A percentile compares a stretch with the other conserved stretches of the same genome.
Evolutionary conservation across 2,888 invertebrate species (phyloP).

Genomic region (Vannuccia rotundouncinata): DNA sequence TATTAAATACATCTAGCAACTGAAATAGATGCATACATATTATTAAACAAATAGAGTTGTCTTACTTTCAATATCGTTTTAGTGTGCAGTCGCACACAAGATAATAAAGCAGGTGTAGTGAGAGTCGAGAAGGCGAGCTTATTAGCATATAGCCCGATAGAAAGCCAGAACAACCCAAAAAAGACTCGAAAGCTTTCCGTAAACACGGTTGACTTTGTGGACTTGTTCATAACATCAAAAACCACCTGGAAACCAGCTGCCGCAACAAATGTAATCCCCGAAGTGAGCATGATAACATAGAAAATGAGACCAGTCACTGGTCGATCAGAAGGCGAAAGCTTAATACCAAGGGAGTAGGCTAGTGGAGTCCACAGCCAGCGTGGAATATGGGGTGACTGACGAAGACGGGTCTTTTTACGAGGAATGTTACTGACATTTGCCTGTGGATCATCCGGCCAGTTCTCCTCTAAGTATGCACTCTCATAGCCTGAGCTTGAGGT

Average conservation of each 20-base stretch:
- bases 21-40: too few relatives aligned
- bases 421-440: not conserved
- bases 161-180: slow-evolving; percentile 53
- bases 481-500: not conserved
- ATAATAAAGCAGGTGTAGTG: slow-evolving; percentile 51
- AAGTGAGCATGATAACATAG: slow-evolving; percentile 47
- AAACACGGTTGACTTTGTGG: slow-evolving; percentile 50
- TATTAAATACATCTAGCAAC: too few relatives aligned
- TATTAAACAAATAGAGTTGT: too few relatives aligned
- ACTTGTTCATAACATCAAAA: slow-evolving; percentile 50
- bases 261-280: slow-evolving; percentile 46
- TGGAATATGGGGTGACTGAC: slow-evolving; percentile 49
- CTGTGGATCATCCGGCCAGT: not conserved
- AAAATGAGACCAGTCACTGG: slow-evolving; percentile 48
- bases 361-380: slow-evolving; percentile 52
- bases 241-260: slow-evolving; percentile 49
- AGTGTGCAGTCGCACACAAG: slow-evolving; percentile 55
- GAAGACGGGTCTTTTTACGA: not conserved
- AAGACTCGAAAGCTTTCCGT: slow-evolving; percentile 52
- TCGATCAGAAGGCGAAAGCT: slow-evolving; percentile 44
- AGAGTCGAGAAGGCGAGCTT: slow-evolving; percentile 55
- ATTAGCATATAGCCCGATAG: slow-evolving; percentile 56
- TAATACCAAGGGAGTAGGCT: slow-evolving; percentile 50
- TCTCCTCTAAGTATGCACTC: not conserved
- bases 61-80: slow-evolving; percentile 50